Evolutionary conservation across 2,113 vertebrate genomes (phyloP).

Genomic region (Corythornis vintsioides): DNA sequence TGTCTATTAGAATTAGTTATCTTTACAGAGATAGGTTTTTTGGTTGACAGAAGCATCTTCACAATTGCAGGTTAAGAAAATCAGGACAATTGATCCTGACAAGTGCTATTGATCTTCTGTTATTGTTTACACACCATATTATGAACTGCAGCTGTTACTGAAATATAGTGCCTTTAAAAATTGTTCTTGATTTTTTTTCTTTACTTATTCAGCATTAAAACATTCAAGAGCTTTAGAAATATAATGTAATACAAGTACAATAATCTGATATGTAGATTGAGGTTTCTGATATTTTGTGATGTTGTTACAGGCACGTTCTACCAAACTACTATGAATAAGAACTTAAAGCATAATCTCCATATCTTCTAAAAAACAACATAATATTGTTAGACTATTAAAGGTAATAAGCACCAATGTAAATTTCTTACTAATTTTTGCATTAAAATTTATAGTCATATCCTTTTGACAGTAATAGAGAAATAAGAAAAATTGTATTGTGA

Average conservation of each 20-base stretch:
- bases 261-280: background rate
- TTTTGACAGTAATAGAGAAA: conserved; percentile 46
- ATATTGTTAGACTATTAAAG: conserved; percentile 26
- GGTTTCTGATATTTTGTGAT: background rate
- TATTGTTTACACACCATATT: background rate
- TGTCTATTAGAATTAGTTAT: background rate
- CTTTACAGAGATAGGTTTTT: background rate
- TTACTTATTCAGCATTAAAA: background rate
- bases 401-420: conserved; percentile 23
- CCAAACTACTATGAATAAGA: background rate
- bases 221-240: background rate
- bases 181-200: background rate
- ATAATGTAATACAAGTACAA: background rate
- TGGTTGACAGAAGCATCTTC: background rate
- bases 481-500: conserved; percentile 22
- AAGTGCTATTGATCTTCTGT: background rate
- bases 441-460: conserved; percentile 37
- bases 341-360: conserved; percentile 17
- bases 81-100: background rate
- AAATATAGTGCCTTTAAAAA: background rate
- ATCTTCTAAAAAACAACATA: conserved; percentile 21
- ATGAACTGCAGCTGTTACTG: background rate
- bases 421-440: conserved; percentile 54
- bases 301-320: background rate
- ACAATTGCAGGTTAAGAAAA: background rate